phyloP scores from a whole-genome alignment of 2,888 invertebrate genomes.

The Elegia similella region DNA sequence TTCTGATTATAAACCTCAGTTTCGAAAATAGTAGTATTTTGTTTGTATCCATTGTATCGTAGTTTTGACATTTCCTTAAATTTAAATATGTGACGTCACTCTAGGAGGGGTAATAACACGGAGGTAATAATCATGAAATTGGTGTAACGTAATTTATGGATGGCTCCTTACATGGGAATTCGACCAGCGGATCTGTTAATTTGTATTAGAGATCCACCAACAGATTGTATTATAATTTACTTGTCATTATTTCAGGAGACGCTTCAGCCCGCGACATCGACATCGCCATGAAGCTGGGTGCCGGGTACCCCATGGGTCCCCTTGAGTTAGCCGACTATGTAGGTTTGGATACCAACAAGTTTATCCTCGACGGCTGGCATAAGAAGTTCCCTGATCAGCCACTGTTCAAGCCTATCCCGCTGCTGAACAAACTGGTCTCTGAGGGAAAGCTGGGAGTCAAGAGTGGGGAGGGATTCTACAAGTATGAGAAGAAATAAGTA shows the following conservation, averaged over 20 bases:
- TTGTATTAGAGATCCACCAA: no score
- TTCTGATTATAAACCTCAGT: no score
- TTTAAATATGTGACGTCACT: no score
- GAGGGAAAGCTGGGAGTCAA: conserved; percentile 92
- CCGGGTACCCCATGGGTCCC: conserved; percentile 95
- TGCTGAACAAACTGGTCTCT: conserved; percentile 84
- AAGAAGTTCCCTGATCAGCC: conserved; percentile 66
- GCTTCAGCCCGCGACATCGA: conserved; percentile 90
- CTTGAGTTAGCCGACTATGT: conserved; percentile 92
- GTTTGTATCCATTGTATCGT: no score
- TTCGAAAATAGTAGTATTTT: no score
- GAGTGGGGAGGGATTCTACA: conserved; percentile 92
- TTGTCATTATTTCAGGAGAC: conserved; percentile 83
- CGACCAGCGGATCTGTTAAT: no score
- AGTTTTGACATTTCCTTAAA: no score
- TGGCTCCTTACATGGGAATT: no score
- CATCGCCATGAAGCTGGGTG: conserved; percentile 94
- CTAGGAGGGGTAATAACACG: no score
- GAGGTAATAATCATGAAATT: no score
- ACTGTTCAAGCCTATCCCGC: conserved; percentile 35
- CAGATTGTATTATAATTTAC: no score
- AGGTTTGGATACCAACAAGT: conserved; percentile 89
- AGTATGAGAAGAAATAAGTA: conserved; percentile 77
- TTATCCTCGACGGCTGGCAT: conserved; percentile 90
- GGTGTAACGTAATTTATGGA: no score